Percentiles rank a stretch among this genome's conserved stretches.
Conservation (phyloP, 2,113 vertebrate species). For the Rafetus swinhoei region DNA sequence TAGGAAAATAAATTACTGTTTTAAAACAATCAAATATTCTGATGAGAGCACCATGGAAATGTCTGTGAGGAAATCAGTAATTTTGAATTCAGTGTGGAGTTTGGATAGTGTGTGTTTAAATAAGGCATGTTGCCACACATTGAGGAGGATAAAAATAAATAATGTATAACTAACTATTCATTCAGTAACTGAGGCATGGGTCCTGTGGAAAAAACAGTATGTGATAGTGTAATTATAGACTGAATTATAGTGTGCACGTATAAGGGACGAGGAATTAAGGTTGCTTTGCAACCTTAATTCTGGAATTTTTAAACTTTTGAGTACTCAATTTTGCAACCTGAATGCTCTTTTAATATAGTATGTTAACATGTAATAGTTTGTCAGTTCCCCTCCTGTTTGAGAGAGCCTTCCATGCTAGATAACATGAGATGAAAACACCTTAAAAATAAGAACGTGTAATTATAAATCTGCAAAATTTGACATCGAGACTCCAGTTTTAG, state of each 20-base stretch:
- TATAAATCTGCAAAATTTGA: neutral
- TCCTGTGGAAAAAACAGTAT: neutral
- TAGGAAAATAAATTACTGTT: neutral
- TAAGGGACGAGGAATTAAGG: neutral
- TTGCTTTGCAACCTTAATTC: neutral
- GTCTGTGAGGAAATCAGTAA: neutral
- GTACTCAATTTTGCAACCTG: neutral
- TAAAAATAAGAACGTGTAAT: neutral
- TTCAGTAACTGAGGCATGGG: neutral
- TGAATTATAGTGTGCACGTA: neutral
- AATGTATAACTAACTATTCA: neutral
- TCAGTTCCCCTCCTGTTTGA: neutral
- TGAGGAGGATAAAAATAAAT: neutral
- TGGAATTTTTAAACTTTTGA: neutral
- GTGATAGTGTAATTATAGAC: neutral
- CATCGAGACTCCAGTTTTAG: neutral
- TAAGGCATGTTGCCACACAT: neutral
- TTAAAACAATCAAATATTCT: neutral
- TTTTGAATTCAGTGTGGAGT: neutral
- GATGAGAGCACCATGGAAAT: neutral
- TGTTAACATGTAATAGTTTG: neutral
- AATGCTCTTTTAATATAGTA: neutral
- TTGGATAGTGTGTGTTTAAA: neutral
- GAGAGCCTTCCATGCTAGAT: neutral
- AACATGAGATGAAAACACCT: neutral